Evolutionary conservation across 2,888 invertebrate genomes (phyloP), one percentile per base, ranked within the genome.

Genomic region (Megalurothrips usitatus): DNA sequence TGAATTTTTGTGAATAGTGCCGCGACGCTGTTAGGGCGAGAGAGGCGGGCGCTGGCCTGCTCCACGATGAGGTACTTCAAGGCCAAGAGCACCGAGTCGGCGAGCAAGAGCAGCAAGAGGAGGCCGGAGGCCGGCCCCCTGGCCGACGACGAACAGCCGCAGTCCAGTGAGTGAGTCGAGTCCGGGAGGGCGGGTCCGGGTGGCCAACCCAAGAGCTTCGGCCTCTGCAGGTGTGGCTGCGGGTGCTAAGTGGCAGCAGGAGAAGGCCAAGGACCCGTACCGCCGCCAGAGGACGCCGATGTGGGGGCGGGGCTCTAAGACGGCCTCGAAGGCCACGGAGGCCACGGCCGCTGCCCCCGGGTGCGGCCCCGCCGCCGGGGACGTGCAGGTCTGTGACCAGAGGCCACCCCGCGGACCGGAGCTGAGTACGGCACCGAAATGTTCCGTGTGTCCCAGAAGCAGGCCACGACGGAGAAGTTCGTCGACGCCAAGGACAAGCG

Each of bases 191-290:
- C 58, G 58, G 34, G 34, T 43, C 34, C 34, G 34, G 6, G n/a
- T n/a, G n/a, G n/a, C n/a, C n/a, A n/a, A n/a, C n/a, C n/a, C n/a
- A n/a, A n/a, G n/a, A 6, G 58, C 58, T 6, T 75, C 19, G 26
- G 10, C 12, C 1, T 68, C 68, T 1, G 12, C 68, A 75, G 68
- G 68, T 12, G 2, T 10, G 68, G 26, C 68, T 10, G 68, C 23
- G 68, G 26, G 23, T 26, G 68, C 68, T 10, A 68, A 23, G 26
- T 23, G 68, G 68, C 68, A n/a, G 23, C 68, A 75, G 68, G 68
- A 75, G 23, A 23, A 75, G 68, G 68, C 26, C 68, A 75, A 75
- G 68, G 68, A 75, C 68, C 68, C 68, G 23, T 75, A 75, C 68
- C 68, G 68, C 23, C 68, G 68, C 8, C 68, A 75, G 68, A 75